phyloP scores from a whole-genome alignment of 2,888 invertebrate genomes.

The Hofmannophila pseudospretella region DNA sequence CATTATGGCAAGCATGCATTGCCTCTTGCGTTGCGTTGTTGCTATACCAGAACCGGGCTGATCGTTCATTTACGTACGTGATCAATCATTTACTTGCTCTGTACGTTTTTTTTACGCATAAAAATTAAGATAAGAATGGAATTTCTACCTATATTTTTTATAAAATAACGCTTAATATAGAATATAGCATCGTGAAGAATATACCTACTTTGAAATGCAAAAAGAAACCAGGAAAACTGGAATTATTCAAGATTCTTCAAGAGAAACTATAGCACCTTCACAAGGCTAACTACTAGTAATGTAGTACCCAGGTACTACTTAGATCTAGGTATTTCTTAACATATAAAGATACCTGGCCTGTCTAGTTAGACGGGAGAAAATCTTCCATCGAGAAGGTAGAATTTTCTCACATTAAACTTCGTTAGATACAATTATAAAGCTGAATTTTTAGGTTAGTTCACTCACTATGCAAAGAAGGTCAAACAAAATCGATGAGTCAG shows the following conservation, averaged over 20 bases:
- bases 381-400: not conserved
- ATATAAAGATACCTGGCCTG: not conserved
- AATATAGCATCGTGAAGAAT: too few relatives aligned
- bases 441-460: not conserved
- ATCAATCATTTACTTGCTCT: slow-evolving; percentile 38
- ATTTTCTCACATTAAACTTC: slow-evolving; percentile 5
- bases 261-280: not conserved
- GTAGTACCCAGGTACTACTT: not conserved
- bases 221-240: too few relatives aligned
- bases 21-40: slow-evolving; percentile 19
- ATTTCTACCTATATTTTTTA: slow-evolving; percentile 10
- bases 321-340: not conserved
- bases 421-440: not conserved
- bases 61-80: slow-evolving; percentile 31
- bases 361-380: too few relatives aligned
- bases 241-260: too few relatives aligned
- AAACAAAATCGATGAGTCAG: not conserved
- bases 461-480: not conserved
- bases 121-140: slow-evolving; percentile 14
- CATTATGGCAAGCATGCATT: slow-evolving; percentile 44
- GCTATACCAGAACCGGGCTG: slow-evolving; percentile 19
- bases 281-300: not conserved
- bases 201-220: too few relatives aligned
- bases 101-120: slow-evolving; percentile 15
- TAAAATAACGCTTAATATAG: too few relatives aligned